Conservation (phyloP, 2,888 invertebrate species). For the Papilio protenor region DNA sequence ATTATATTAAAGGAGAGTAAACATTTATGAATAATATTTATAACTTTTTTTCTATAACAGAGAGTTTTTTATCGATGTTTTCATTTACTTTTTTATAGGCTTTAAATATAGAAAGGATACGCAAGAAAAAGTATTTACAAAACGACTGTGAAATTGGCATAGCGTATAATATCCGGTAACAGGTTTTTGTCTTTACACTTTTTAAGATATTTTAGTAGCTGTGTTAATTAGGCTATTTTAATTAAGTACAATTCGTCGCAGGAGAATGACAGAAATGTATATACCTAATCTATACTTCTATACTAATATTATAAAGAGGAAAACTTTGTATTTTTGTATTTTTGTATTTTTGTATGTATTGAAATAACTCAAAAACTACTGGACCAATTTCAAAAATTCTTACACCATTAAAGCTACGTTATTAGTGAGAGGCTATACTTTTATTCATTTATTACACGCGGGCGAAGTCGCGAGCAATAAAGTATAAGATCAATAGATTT, state of each 20-base stretch:
- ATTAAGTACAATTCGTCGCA: slow-evolving; percentile 33
- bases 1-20: too few species aligned
- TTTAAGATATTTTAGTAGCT: not conserved
- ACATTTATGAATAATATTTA: too few species aligned
- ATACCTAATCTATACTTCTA: not conserved
- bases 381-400: too few species aligned
- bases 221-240: slow-evolving; percentile 29
- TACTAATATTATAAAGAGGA: too few species aligned
- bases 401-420: too few species aligned
- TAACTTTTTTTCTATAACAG: too few species aligned
- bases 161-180: not conserved
- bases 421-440: too few species aligned
- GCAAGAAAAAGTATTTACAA: not conserved
- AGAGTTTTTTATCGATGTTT: too few species aligned
- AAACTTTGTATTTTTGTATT: too few species aligned
- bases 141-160: not conserved
- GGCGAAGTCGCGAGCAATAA: not conserved
- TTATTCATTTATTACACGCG: not conserved
- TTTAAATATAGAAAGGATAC: not conserved
- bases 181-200: slow-evolving; percentile 14
- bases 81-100: too few species aligned
- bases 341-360: too few species aligned
- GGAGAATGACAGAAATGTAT: slow-evolving; percentile 12
- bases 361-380: too few species aligned
- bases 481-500: not conserved